These are phyloP conservation scores for Dasypogon diadema DNA, from an alignment of 2,888 invertebrate species.

Conservation along the genomic window DNA sequence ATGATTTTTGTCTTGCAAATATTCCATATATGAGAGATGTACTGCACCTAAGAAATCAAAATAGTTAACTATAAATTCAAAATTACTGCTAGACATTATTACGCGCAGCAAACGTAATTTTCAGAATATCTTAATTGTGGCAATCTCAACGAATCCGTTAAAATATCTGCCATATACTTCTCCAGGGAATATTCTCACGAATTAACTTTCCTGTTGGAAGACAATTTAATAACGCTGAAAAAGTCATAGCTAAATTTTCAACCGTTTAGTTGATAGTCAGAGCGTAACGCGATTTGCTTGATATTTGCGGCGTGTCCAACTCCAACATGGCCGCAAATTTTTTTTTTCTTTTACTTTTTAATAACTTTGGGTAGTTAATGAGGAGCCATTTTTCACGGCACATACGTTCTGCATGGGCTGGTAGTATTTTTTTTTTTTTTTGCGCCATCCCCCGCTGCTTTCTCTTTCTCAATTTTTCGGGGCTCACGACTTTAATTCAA, in stretches of 20 bases:
- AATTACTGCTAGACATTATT: too few species aligned
- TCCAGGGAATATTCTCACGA: slow-evolving; percentile 32
- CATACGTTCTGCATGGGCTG: slow-evolving; percentile 44
- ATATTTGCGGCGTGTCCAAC: slow-evolving; percentile 12
- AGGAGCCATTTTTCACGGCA: slow-evolving; percentile 46
- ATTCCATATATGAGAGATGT: too few species aligned
- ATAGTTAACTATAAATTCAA: too few species aligned
- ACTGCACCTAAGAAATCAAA: too few species aligned
- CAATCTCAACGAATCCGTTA: not conserved
- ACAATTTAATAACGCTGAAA: slow-evolving; percentile 37
- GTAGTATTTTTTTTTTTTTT: slow-evolving; percentile 36
- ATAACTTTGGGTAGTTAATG: slow-evolving; percentile 50
- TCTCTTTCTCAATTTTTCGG: slow-evolving; percentile 21
- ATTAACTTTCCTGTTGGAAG: slow-evolving; percentile 17
- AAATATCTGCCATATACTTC: slow-evolving; percentile 15
- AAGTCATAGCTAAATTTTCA: slow-evolving; percentile 23
- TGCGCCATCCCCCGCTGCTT: slow-evolving; percentile 33
- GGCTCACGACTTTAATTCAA: slow-evolving; percentile 44
- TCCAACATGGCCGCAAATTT: slow-evolving; percentile 25
- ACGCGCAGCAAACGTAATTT: too few species aligned
- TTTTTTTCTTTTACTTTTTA: slow-evolving; percentile 29
- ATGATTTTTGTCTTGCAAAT: too few species aligned
- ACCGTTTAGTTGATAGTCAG: not conserved
- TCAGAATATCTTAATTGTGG: not conserved
- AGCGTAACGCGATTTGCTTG: not conserved